Conservation (phyloP, 2,888 invertebrate species). For the Lasioglossum calceatum region DNA sequence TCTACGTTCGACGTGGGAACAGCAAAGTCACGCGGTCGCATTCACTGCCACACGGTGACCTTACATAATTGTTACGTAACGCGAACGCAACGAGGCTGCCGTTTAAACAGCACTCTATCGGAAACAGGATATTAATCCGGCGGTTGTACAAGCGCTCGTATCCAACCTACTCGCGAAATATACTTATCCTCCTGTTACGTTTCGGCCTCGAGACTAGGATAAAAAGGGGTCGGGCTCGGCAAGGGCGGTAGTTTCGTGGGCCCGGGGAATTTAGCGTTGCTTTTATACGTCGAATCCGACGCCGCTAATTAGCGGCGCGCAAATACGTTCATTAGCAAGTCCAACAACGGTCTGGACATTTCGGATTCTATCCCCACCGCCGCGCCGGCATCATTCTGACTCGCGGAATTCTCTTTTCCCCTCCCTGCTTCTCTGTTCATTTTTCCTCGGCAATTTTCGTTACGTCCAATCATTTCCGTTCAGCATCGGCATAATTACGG, state of each 20-base stretch:
- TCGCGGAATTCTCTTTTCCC: background rate
- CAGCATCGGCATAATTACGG: slow-evolving; percentile 32
- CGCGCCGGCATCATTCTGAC: background rate
- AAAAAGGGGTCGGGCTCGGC: background rate
- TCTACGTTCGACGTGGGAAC: slow-evolving; percentile 36
- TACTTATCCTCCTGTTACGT: background rate
- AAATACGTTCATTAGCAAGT: slow-evolving; percentile 40
- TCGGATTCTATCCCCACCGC: background rate
- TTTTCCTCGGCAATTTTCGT: background rate
- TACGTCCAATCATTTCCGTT: background rate
- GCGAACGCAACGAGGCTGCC: slow-evolving; percentile 42
- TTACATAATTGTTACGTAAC: slow-evolving; percentile 69
- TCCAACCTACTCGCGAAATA: background rate
- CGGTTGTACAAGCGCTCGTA: background rate
- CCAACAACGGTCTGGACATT: slow-evolving; percentile 19
- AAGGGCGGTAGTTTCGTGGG: slow-evolving; percentile 1
- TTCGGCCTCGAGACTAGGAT: background rate
- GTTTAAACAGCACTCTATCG: slow-evolving; percentile 29
- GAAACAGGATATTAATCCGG: slow-evolving; percentile 41
- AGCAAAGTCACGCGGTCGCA: slow-evolving; percentile 52
- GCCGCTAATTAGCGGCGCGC: slow-evolving; percentile 38
- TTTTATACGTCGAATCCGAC: slow-evolving; percentile 10
- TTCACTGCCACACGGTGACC: slow-evolving; percentile 64
- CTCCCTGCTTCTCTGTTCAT: background rate
- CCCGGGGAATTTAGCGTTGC: slow-evolving; percentile 4